These are phyloP conservation scores for Morpho achilles DNA, from an alignment of 2,888 invertebrate genomes.

Conservation along the genomic window DNA sequence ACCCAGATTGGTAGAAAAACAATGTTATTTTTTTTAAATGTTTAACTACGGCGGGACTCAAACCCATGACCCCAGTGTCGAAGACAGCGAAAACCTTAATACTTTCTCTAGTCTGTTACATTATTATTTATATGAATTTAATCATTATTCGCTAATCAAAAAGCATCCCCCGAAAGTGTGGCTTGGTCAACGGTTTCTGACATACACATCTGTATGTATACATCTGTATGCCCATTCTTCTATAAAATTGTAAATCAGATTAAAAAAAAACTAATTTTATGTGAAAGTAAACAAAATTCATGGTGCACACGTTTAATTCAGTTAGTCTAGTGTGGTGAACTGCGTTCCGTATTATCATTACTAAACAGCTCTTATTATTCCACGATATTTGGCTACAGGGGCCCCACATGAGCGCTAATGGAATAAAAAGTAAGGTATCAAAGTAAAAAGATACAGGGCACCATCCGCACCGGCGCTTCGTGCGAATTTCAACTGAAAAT, in stretches of 20 bases:
- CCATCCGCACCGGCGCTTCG: conserved; percentile 72
- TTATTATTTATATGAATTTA: too few species aligned
- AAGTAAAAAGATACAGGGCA: conserved; percentile 76
- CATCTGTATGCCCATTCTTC: conserved; percentile 26
- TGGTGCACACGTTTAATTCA: conserved; percentile 63
- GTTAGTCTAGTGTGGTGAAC: conserved; percentile 58
- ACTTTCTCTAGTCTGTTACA: too few species aligned
- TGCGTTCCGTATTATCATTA: conserved; percentile 73
- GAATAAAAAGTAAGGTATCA: conserved; percentile 80
- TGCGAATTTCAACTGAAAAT: conserved; percentile 78
- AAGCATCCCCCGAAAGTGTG: too few species aligned
- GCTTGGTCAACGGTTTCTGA: too few species aligned
- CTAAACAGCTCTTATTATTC: conserved; percentile 78
- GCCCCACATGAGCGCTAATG: conserved; percentile 74
- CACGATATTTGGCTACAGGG: conserved; percentile 76
- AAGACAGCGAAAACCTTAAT: too few species aligned
- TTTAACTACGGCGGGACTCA: too few species aligned
- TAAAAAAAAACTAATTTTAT: conserved; percentile 48
- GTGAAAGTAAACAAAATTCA: conserved; percentile 56
- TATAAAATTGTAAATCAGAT: conserved; percentile 39
- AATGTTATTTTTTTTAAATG: too few species aligned
- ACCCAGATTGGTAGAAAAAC: too few species aligned
- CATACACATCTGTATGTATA: conserved; percentile 29
- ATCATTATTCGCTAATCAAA: too few species aligned
- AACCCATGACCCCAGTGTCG: too few species aligned